A percentile compares a stretch with the other conserved stretches of the same genome.
Evolutionary conservation across 1,140 invertebrate genomes (phyloP).

Genomic region (Tribolium castaneum): DNA sequence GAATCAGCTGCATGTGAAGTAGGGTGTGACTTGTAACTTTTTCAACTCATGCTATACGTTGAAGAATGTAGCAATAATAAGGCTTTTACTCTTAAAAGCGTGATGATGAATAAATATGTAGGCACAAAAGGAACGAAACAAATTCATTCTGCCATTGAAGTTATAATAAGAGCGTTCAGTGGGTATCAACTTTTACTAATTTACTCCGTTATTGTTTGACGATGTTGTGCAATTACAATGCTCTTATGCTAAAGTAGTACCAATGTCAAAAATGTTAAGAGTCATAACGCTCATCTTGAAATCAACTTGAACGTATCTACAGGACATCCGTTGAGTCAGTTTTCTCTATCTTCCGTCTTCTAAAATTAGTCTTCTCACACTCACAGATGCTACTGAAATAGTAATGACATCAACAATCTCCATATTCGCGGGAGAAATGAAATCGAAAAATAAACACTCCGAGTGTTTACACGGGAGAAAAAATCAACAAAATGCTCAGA

Average conservation of each 20-base stretch:
- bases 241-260: neutral
- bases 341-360: constrained; percentile 25
- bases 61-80: constrained; percentile 37
- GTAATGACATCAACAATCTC: neutral
- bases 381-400: constrained; percentile 10
- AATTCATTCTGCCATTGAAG: constrained; percentile 10
- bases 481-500: neutral
- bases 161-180: neutral
- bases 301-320: constrained; percentile 5
- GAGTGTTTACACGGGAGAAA: neutral
- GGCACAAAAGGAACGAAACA: constrained; percentile 21
- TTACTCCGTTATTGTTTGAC: neutral
- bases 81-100: constrained; percentile 29
- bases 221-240: neutral
- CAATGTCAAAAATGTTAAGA: constrained; percentile 3
- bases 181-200: constrained; percentile 15
- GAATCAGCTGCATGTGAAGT: constrained; percentile 25
- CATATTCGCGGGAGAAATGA: constrained; percentile 15
- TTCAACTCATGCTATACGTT: constrained; percentile 17
- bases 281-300: constrained; percentile 4
- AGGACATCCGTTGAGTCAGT: constrained; percentile 39
- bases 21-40: constrained; percentile 39
- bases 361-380: constrained; percentile 12
- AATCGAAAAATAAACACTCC: neutral
- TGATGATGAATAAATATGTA: constrained; percentile 18